Percentiles rank a stretch among this genome's conserved stretches.
Conservation (phyloP, 2,797 vertebrate genomes). For the Mallotus villosus region DNA sequence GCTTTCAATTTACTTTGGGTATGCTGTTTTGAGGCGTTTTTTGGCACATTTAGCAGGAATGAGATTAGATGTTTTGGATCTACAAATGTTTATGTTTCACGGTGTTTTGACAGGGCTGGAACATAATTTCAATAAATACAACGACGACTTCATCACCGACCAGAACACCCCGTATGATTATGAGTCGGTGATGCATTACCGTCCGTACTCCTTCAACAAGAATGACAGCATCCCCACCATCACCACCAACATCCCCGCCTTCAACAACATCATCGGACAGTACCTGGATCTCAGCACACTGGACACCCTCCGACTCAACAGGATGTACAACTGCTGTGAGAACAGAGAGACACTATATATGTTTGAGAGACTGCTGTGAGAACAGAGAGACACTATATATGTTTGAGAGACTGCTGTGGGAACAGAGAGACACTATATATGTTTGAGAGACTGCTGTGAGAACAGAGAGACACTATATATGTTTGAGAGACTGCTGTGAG, state of each 20-base stretch:
- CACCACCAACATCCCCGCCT: slow-evolving; percentile 87
- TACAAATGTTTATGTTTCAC: no score
- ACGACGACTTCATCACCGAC: slow-evolving; percentile 83
- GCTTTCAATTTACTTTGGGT: no score
- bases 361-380: neutral
- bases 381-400: no score
- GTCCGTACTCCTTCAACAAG: slow-evolving; percentile 86
- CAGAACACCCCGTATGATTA: slow-evolving; percentile 93
- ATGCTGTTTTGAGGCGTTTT: no score
- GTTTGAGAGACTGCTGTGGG: no score
- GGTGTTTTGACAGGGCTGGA: slow-evolving; percentile 62
- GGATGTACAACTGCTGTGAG: slow-evolving; percentile 93
- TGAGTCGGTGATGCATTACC: slow-evolving; percentile 91
- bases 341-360: neutral
- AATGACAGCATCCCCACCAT: slow-evolving; percentile 80
- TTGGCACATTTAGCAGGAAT: no score
- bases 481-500: no score
- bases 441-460: no score
- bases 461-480: no score
- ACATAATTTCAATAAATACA: slow-evolving; percentile 86
- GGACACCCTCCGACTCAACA: slow-evolving; percentile 84
- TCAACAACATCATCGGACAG: slow-evolving; percentile 86
- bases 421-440: no score
- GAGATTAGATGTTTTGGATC: no score
- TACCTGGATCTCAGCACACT: slow-evolving; percentile 84